Percentiles rank a stretch among this genome's conserved stretches.
phyloP scores from a whole-genome alignment of 2,888 invertebrate species.

The Hylaea fasciaria region DNA sequence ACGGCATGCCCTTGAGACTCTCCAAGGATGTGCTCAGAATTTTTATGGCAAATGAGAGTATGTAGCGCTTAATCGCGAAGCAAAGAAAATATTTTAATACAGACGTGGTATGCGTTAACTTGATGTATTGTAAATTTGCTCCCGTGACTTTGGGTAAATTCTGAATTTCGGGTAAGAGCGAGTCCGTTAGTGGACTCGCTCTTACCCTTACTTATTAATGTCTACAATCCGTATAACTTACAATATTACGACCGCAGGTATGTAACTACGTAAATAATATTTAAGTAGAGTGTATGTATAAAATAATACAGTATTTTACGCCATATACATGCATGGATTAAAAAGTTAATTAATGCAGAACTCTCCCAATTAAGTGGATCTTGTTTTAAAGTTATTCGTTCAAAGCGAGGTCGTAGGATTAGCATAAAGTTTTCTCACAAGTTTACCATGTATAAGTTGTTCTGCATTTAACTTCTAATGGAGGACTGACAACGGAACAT shows the following conservation, averaged over 20 bases:
- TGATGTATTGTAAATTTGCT: neutral
- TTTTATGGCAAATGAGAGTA: constrained; percentile 1
- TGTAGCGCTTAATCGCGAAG: constrained; percentile 8
- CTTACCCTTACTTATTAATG: too few species aligned
- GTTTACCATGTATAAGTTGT: neutral
- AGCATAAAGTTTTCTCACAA: neutral
- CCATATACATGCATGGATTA: neutral
- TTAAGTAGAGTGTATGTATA: too few species aligned
- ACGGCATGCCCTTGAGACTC: constrained; percentile 25
- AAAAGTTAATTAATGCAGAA: neutral
- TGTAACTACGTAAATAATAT: too few species aligned
- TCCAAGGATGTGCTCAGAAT: constrained; percentile 22
- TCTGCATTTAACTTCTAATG: neutral
- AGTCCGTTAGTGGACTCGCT: too few species aligned
- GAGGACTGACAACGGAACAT: neutral
- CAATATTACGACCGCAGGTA: too few species aligned
- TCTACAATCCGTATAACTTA: too few species aligned
- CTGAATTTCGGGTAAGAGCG: too few species aligned
- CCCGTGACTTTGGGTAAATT: too few species aligned
- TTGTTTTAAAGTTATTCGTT: constrained; percentile 1
- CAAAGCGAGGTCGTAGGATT: neutral
- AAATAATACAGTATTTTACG: neutral
- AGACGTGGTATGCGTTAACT: constrained; percentile 13
- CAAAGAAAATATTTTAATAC: constrained; percentile 22
- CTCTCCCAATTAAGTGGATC: neutral